A percentile compares a stretch with the other conserved stretches of the same genome.
phyloP scores from a whole-genome alignment of 2,888 invertebrate species.

The Callinectes sapidus region DNA sequence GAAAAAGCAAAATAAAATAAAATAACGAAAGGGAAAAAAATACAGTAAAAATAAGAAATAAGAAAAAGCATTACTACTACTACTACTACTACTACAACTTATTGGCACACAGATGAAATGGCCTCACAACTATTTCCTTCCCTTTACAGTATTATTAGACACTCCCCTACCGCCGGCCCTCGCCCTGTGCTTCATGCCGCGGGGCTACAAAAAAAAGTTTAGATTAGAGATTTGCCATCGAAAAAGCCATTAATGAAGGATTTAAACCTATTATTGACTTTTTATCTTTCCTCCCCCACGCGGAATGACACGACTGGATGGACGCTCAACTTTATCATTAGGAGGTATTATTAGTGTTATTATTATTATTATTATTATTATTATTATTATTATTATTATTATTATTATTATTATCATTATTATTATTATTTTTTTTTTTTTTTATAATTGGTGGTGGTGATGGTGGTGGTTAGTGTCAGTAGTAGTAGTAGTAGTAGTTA shows the following conservation, averaged over 20 bases:
- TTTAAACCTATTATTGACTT: background rate
- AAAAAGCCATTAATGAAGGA: background rate
- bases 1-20: background rate
- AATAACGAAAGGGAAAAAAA: no score
- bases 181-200: background rate
- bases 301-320: background rate
- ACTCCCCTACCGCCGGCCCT: background rate
- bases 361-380: background rate
- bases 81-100: no score
- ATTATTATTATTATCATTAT: no score
- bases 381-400: background rate
- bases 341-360: background rate
- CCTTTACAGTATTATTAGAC: background rate
- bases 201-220: background rate
- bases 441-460: no score
- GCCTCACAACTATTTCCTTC: background rate
- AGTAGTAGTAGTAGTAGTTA: no score
- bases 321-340: background rate
- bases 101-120: background rate
- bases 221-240: constrained; percentile 9
- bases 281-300: background rate
- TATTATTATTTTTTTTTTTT: no score
- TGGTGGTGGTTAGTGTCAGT: no score
- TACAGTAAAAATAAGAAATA: background rate
- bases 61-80: background rate